Base-by-base conservation (phyloP, 2,797 vertebrate genomes). In the Spondyliosoma cantharus region DNA sequence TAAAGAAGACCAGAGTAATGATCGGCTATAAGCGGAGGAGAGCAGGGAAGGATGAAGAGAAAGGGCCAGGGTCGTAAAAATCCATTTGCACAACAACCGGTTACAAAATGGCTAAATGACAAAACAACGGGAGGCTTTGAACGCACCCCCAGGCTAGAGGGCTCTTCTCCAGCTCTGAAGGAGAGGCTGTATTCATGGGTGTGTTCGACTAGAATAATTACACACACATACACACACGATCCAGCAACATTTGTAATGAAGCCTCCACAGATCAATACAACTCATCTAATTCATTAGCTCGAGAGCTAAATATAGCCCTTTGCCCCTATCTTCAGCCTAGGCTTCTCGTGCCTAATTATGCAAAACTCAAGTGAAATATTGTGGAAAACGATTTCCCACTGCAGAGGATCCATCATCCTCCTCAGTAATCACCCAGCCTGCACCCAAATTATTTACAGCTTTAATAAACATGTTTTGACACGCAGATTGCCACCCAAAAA, bases 41-140 rank as follows among this genome's bases (percentile, higher is more conserved):
- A 78, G 76, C 50, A 24, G 60, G 80, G 69, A 84, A 82, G 74
- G 76, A 85, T 67, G 73, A 81, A 84, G 70, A 88, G 88, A 86
- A 91, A 92, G 72, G 86, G 78, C 80, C 62, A 24, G 73, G 76
- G 86, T 90, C 71, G 61, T 93, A 93, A 94, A 94, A 94, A 94
- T 42, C 77, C 87, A 93, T 92, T 94, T 92, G 86, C 92, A 91
- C 89, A 90, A 92, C 91, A 93, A 93, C 89, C 79, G 72, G 86
- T 82, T 86, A 83, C 84, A 91, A 90, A 93, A 90, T 81, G 86
- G 86, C 86, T 82, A 89, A 91, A 90, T 88, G 82, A 82, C 89
- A 70, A 90, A 90, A 90, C 92, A 93, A 93, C 81, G 24, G 89
- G 84, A 80, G 68, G 74, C 80, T 86, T 74, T 86, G 79, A 88